Conservation (phyloP, 2,888 invertebrate genomes). For the Athrips mouffetella region DNA sequence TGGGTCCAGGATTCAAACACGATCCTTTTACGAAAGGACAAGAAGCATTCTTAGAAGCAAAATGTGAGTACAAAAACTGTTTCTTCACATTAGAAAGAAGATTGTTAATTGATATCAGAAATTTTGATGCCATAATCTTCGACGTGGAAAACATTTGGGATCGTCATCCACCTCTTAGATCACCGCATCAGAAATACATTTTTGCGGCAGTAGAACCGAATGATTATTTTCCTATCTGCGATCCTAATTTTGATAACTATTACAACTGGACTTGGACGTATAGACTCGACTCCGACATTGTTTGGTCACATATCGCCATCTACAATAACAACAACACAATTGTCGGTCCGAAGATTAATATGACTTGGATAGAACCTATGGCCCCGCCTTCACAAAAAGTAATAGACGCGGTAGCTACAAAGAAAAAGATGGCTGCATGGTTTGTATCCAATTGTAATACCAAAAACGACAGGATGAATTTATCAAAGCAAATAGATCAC, state of each 20-base stretch:
- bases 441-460: slow-evolving; percentile 53
- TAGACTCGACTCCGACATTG: slow-evolving; percentile 53
- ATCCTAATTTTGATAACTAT: slow-evolving; percentile 39
- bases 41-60: slow-evolving; percentile 39
- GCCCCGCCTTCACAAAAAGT: slow-evolving; percentile 34
- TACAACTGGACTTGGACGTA: slow-evolving; percentile 64
- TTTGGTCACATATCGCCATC: slow-evolving; percentile 43
- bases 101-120: slow-evolving; percentile 45
- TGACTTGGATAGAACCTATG: slow-evolving; percentile 47
- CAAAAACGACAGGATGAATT: slow-evolving; percentile 32
- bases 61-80: slow-evolving; percentile 65
- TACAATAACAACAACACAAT: slow-evolving; percentile 39
- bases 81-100: slow-evolving; percentile 51
- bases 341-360: slow-evolving; percentile 55
- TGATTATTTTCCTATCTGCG: slow-evolving; percentile 45
- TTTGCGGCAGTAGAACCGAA: slow-evolving; percentile 59
- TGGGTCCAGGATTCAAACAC: not conserved
- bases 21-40: slow-evolving; percentile 37
- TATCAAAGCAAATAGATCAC: slow-evolving; percentile 32
- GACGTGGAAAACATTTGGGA: slow-evolving; percentile 64
- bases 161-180: slow-evolving; percentile 40
- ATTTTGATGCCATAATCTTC: slow-evolving; percentile 73
- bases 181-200: slow-evolving; percentile 64
- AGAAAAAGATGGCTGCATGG: slow-evolving; percentile 59
- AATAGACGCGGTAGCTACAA: slow-evolving; percentile 37